phyloP scores from a whole-genome alignment of 2,888 invertebrate species.

The Drosophila prolongata region DNA sequence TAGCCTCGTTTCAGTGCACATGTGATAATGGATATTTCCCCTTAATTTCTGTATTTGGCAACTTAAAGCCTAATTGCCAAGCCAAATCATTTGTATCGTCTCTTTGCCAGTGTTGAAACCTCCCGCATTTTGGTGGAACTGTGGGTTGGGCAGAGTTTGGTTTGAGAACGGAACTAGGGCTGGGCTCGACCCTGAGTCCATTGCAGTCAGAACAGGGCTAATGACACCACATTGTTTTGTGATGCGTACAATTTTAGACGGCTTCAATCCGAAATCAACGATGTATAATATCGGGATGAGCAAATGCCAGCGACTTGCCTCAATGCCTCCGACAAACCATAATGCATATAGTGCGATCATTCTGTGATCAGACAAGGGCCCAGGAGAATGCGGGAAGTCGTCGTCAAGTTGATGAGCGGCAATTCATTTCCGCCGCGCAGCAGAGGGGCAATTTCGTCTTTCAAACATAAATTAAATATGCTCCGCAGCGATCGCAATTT shows the following conservation, averaged over 20 bases:
- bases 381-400: conserved; percentile 64
- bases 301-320: conserved; percentile 57
- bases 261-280: conserved; percentile 10
- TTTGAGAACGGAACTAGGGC: conserved; percentile 28
- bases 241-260: conserved; percentile 69
- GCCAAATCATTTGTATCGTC: conserved; percentile 50
- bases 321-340: conserved; percentile 56
- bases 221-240: conserved; percentile 74
- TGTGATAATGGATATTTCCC: neutral
- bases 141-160: conserved; percentile 40
- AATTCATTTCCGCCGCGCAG: conserved; percentile 68
- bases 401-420: conserved; percentile 60
- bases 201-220: conserved; percentile 54
- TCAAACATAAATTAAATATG: conserved; percentile 61
- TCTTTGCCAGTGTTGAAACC: conserved; percentile 35
- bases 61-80: conserved; percentile 74
- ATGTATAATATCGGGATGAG: conserved; percentile 46
- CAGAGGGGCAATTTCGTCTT: conserved; percentile 30
- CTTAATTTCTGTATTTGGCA: conserved; percentile 43
- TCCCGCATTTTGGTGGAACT: conserved; percentile 74
- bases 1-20: conserved; percentile 29
- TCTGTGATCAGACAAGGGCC: conserved; percentile 48
- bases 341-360: conserved; percentile 12
- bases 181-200: conserved; percentile 44
- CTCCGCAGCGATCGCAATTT: conserved; percentile 54